Conservation (phyloP, 1,140 invertebrate species). For the Formica selysi region DNA sequence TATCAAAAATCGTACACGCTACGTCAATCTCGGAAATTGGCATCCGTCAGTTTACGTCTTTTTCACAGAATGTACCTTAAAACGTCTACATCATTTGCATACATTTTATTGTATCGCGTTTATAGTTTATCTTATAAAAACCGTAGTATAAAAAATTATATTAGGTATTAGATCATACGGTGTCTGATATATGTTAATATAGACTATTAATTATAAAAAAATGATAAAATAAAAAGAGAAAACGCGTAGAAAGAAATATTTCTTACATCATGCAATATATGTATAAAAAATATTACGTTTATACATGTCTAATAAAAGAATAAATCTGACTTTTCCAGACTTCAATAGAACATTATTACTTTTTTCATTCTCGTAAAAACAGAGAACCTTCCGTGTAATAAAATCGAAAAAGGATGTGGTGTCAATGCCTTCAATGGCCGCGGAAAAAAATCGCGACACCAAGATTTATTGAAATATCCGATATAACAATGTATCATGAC, state of each 20-base stretch:
- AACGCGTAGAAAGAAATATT: neutral
- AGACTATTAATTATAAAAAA: neutral
- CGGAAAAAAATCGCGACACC: constrained; percentile 4
- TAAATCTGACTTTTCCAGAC: neutral
- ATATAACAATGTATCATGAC: constrained; percentile 38
- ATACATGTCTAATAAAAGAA: neutral
- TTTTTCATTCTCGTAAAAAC: constrained; percentile 10
- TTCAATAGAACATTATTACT: neutral
- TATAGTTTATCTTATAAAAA: neutral
- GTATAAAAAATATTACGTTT: neutral
- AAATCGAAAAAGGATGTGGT: neutral
- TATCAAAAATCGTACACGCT: constrained; percentile 60
- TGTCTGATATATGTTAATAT: neutral
- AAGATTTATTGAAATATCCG: constrained; percentile 43
- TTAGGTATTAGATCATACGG: neutral
- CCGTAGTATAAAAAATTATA: neutral
- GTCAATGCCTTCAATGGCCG: constrained; percentile 3
- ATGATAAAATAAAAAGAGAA: neutral
- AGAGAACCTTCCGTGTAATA: neutral
- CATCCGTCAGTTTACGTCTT: constrained; percentile 56
- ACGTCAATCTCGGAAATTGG: constrained; percentile 61
- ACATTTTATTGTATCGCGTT: constrained; percentile 4
- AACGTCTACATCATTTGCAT: constrained; percentile 32
- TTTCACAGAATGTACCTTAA: constrained; percentile 30
- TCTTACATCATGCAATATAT: neutral